Conservation (phyloP, 2,888 invertebrate species). For the Eucera pruinosa region DNA sequence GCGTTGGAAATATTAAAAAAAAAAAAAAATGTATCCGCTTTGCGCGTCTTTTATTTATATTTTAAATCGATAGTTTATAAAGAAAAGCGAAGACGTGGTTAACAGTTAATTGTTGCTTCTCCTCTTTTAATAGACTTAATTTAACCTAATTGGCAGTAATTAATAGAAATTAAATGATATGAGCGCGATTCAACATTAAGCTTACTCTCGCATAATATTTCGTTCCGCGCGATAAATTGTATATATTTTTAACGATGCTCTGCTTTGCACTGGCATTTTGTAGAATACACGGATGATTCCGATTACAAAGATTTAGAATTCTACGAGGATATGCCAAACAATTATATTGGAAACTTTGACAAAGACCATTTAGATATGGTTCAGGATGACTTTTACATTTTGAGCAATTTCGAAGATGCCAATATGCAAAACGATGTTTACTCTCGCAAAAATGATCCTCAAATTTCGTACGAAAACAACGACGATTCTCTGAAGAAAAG, state of each 20-base stretch:
- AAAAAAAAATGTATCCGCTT: no score
- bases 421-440: conserved; percentile 38
- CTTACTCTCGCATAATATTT: conserved; percentile 12
- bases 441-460: conserved; percentile 31
- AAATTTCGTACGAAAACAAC: conserved; percentile 19
- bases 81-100: conserved; percentile 1
- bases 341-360: conserved; percentile 51
- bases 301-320: conserved; percentile 77
- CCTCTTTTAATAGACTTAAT: conserved; percentile 63
- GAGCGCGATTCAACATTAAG: conserved; percentile 18
- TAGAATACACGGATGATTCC: conserved; percentile 78
- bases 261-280: no score
- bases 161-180: conserved; percentile 50
- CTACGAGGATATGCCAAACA: conserved; percentile 73
- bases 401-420: conserved; percentile 60
- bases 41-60: neutral
- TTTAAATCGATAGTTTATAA: no score
- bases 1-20: neutral
- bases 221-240: neutral
- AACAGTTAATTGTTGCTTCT: conserved; percentile 16
- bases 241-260: neutral
- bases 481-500: conserved; percentile 33
- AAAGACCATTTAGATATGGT: conserved; percentile 48
- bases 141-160: conserved; percentile 68
- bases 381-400: conserved; percentile 76